Evolutionary conservation across 1,140 invertebrate species (phyloP).

Genomic region (Armadillidium nasatum): DNA sequence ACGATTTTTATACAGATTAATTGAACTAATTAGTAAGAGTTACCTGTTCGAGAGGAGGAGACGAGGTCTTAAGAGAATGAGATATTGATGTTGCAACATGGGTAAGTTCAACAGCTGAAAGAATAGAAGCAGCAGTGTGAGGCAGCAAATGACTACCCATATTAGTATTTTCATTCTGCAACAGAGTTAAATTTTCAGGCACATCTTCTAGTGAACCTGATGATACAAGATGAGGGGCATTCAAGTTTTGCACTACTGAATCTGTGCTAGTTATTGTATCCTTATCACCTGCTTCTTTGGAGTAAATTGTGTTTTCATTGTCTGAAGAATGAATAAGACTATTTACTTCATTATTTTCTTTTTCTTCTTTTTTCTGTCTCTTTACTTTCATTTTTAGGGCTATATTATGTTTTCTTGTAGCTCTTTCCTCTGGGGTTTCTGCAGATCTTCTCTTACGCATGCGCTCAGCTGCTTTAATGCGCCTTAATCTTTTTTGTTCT

Average conservation of each 20-base stretch:
- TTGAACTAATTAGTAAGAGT: no score
- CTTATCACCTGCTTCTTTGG: neutral
- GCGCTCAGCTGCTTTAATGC: slow-evolving; percentile 17
- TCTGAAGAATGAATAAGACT: neutral
- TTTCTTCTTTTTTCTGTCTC: slow-evolving; percentile 18
- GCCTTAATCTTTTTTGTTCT: slow-evolving; percentile 10
- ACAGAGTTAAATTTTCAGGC: neutral
- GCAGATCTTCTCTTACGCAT: slow-evolving; percentile 23
- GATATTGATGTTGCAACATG: no score
- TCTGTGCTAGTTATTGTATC: neutral
- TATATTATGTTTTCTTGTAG: slow-evolving; percentile 8
- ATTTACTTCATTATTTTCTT: neutral
- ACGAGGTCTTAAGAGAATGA: no score
- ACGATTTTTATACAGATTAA: no score
- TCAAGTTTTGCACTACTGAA: neutral
- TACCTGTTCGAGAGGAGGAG: no score
- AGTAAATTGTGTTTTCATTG: neutral
- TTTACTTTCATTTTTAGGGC: slow-evolving; percentile 20
- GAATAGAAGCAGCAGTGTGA: no score
- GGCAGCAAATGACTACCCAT: no score
- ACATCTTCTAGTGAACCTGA: neutral
- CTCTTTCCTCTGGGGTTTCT: slow-evolving; percentile 26
- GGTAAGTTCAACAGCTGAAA: no score
- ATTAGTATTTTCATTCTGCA: neutral
- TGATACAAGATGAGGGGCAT: neutral